Evolutionary conservation across 2,888 invertebrate genomes (phyloP).

Genomic region (Calameuta idolon): DNA sequence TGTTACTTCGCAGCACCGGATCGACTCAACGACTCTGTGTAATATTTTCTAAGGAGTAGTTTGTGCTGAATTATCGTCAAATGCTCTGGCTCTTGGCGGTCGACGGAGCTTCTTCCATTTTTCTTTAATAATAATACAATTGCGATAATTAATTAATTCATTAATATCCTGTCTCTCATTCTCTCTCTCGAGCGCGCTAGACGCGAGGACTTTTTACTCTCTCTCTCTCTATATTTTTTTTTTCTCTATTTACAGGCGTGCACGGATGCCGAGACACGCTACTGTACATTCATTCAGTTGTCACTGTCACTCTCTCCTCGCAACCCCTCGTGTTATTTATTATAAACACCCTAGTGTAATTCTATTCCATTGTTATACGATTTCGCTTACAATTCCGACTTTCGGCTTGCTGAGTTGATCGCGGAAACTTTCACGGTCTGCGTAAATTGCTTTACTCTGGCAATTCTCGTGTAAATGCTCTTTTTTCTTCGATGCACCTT

Average conservation of each 20-base stretch:
- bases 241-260: neutral
- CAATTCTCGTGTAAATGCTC: neutral
- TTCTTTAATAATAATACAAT: neutral
- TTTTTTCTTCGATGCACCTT: neutral
- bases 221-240: neutral
- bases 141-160: neutral
- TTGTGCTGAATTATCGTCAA: neutral
- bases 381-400: neutral
- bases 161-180: neutral
- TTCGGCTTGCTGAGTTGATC: neutral
- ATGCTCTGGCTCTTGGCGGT: neutral
- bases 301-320: neutral
- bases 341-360: slow-evolving; percentile 1
- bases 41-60: neutral
- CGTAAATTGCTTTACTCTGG: neutral
- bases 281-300: slow-evolving; percentile 21
- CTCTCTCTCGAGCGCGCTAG: neutral
- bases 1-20: neutral
- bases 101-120: neutral
- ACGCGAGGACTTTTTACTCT: neutral
- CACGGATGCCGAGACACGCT: neutral
- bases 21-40: neutral
- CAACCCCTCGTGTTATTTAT: neutral
- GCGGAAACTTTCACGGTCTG: neutral
- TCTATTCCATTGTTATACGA: neutral